Conservation (phyloP, 2,113 vertebrate species). For the Vulpes vulpes region DNA sequence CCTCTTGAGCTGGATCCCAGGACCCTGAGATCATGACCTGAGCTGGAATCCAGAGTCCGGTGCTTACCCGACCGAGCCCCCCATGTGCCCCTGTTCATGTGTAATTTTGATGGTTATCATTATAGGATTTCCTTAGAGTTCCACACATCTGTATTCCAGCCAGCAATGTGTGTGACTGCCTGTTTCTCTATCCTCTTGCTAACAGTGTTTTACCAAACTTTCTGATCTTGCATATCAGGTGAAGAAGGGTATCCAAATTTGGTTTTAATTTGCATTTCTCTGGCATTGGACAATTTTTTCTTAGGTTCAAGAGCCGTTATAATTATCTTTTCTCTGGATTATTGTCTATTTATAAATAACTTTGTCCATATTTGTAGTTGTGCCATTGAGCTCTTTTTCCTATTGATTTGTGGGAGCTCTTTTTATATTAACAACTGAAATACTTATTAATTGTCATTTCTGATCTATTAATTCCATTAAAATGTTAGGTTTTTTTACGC, state of each 20-base stretch:
- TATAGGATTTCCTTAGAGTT: neutral
- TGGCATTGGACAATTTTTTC: neutral
- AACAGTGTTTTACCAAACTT: conserved; percentile 1
- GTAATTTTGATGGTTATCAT: neutral
- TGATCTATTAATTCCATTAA: neutral
- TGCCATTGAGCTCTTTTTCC: conserved; percentile 11
- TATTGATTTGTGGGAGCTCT: neutral
- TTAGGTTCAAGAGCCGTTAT: neutral
- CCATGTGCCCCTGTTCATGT: neutral
- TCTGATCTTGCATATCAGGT: conserved; percentile 10
- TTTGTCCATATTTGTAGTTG: neutral
- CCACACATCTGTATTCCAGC: neutral
- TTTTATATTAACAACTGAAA: conserved; percentile 44
- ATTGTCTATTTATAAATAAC: neutral
- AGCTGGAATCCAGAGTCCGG: neutral
- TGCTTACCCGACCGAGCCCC: neutral
- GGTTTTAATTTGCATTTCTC: conserved; percentile 50
- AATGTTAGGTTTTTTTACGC: neutral
- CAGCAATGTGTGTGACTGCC: neutral
- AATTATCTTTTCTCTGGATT: neutral
- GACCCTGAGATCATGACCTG: neutral
- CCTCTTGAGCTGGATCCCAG: neutral
- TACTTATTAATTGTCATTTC: neutral
- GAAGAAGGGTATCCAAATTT: neutral
- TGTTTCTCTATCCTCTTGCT: neutral